Conservation (phyloP, 1,140 invertebrate genomes). For the Anoplophora glabripennis region DNA sequence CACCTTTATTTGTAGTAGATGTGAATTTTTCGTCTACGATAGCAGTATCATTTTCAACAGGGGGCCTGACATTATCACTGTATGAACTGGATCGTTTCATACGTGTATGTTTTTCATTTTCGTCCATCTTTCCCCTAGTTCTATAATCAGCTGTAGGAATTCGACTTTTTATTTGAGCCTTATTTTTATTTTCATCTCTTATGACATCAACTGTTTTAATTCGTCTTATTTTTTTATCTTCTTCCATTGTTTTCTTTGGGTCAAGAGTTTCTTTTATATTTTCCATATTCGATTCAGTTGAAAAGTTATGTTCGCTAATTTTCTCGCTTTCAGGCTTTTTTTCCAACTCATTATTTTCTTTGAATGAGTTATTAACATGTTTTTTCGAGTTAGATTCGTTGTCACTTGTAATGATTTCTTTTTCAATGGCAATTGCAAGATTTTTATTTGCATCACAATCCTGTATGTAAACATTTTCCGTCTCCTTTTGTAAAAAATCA, state of each 20-base stretch:
- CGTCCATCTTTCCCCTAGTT: not conserved
- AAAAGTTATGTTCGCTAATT: not conserved
- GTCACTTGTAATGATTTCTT: not conserved
- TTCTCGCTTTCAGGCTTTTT: not conserved
- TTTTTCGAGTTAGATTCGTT: not conserved
- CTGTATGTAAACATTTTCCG: not conserved
- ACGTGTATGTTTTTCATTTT: not conserved
- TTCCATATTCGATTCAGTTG: too few species aligned
- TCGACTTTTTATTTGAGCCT: slow-evolving; percentile 4
- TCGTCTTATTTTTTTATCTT: slow-evolving; percentile 1
- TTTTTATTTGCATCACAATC: slow-evolving; percentile 1
- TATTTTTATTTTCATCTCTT: slow-evolving; percentile 9
- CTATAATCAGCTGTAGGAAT: not conserved
- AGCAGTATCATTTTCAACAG: too few species aligned
- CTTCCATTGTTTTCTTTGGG: too few species aligned
- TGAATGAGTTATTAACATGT: not conserved
- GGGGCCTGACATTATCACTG: too few species aligned
- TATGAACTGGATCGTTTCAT: too few species aligned
- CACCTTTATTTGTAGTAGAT: too few species aligned
- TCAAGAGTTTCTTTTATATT: too few species aligned
- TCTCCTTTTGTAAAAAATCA: not conserved
- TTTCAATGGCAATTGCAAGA: not conserved
- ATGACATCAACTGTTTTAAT: slow-evolving; percentile 11
- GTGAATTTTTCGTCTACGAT: too few species aligned
- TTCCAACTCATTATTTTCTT: not conserved